phyloP scores from a whole-genome alignment of 2,888 invertebrate species.

The Rapana venosa region DNA sequence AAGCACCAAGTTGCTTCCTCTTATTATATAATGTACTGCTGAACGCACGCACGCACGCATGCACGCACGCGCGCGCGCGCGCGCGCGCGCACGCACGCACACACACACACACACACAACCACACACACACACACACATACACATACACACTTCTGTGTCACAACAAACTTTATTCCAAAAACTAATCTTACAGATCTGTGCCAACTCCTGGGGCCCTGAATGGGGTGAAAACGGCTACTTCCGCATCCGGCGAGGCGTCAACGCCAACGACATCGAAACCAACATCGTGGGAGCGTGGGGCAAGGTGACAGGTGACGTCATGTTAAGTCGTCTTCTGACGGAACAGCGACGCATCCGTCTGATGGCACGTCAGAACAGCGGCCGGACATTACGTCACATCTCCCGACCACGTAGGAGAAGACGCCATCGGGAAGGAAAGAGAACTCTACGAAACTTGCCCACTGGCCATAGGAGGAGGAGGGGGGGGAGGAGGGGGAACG shows the following conservation, averaged over 20 bases:
- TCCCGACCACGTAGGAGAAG: background rate
- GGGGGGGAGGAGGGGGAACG: background rate
- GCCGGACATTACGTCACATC: background rate
- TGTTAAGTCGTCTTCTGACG: slow-evolving; percentile 50
- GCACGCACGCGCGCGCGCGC: no score
- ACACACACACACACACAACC: no score
- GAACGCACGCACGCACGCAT: no score
- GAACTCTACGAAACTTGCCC: background rate
- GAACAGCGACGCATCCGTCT: slow-evolving; percentile 47
- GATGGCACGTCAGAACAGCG: background rate
- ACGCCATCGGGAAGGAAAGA: background rate
- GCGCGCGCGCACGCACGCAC: no score
- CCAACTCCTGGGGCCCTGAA: slow-evolving; percentile 94
- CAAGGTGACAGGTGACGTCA: slow-evolving; percentile 58
- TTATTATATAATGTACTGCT: no score
- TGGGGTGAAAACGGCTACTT: slow-evolving; percentile 97
- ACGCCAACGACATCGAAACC: slow-evolving; percentile 94
- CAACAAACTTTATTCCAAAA: no score
- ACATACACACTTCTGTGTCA: no score
- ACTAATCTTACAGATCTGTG: slow-evolving; percentile 85
- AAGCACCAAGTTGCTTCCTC: no score
- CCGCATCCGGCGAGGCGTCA: slow-evolving; percentile 88
- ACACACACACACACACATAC: no score
- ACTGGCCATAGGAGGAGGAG: background rate
- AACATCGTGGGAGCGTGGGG: slow-evolving; percentile 90